These are phyloP conservation scores for Pollenia labialis DNA, from an alignment of 2,888 invertebrate genomes.

Conservation along the genomic window DNA sequence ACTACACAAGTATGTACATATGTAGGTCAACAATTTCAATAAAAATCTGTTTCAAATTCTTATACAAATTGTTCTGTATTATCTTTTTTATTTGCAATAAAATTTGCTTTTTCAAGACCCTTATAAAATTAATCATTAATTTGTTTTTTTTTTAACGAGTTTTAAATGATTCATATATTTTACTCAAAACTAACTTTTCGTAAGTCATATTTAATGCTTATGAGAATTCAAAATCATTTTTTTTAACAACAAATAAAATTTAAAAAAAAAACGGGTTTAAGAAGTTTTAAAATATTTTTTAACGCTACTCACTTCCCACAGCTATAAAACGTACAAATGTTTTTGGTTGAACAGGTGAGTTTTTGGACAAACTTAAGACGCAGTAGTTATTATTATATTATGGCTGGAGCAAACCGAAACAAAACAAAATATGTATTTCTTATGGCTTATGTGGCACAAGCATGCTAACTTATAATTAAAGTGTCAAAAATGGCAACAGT, in stretches of 20 bases:
- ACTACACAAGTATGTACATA: not conserved
- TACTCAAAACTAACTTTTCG: not conserved
- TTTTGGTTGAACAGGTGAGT: conserved; percentile 31
- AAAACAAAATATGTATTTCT: conserved; percentile 16
- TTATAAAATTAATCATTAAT: not conserved
- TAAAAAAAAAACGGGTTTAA: conserved; percentile 3
- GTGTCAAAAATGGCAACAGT: conserved; percentile 52
- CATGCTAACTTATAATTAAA: conserved; percentile 51
- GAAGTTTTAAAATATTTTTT: not conserved
- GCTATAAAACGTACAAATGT: not conserved
- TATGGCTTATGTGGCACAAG: not conserved
- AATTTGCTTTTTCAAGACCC: not conserved
- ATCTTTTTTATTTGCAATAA: too few relatives aligned
- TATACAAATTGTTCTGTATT: not conserved
- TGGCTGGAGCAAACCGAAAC: not conserved
- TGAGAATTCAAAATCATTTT: conserved; percentile 11
- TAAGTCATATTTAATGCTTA: not conserved
- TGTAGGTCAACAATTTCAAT: not conserved
- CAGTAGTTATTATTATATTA: conserved; percentile 10
- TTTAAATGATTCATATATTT: conserved; percentile 14
- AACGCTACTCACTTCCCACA: not conserved
- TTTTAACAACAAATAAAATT: conserved; percentile 1
- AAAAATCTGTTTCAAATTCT: not conserved
- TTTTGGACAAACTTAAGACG: not conserved
- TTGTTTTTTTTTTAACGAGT: not conserved